Conservation (phyloP, 2,888 invertebrate genomes). For the Oxystoma pomonae region DNA sequence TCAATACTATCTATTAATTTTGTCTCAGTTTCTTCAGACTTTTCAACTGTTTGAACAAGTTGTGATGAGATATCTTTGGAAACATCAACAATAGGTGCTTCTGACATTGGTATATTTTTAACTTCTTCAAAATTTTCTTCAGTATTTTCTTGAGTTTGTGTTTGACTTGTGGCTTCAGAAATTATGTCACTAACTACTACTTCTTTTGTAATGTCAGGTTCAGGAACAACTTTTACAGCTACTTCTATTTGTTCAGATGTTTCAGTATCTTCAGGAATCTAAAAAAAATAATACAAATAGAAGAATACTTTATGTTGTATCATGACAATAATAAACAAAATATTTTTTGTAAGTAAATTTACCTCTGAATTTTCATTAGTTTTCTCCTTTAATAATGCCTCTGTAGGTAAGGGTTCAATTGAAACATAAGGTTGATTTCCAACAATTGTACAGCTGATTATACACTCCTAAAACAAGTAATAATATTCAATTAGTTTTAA, state of each 20-base stretch:
- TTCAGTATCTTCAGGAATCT: no score
- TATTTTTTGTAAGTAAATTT: no score
- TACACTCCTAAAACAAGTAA: background rate
- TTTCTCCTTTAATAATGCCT: background rate
- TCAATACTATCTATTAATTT: no score
- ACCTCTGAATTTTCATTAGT: background rate
- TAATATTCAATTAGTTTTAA: no score
- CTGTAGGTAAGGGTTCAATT: conserved; percentile 23
- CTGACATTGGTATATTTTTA: no score
- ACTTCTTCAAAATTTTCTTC: background rate
- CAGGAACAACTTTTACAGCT: background rate
- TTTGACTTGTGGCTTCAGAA: background rate
- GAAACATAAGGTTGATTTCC: conserved; percentile 33
- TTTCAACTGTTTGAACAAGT: no score
- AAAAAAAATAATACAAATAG: no score
- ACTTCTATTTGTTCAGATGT: no score
- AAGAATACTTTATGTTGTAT: no score
- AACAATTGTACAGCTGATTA: conserved; percentile 1
- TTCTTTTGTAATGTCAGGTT: background rate
- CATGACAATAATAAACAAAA: no score
- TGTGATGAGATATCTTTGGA: background rate
- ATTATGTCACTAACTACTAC: background rate
- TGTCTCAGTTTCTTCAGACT: no score
- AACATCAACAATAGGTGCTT: background rate
- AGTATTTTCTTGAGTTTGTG: background rate